A percentile compares a stretch with the other conserved stretches of the same genome.
These are phyloP conservation scores for Heliconius charithonia DNA, from an alignment of 2,888 invertebrate species.

Conservation along the genomic window DNA sequence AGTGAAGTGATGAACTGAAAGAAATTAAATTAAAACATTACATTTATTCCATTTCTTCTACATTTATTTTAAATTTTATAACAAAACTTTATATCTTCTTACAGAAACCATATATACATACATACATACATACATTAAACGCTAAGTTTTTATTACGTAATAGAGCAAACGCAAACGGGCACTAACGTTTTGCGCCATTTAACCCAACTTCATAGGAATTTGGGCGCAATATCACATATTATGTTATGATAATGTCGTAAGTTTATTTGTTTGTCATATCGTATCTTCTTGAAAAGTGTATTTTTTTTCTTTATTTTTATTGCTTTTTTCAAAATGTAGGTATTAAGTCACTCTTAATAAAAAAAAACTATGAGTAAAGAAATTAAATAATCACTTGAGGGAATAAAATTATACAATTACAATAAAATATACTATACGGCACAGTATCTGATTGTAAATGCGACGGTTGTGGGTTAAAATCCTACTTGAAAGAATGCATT, in stretches of 20 bases:
- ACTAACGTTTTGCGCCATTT: slow-evolving; percentile 23
- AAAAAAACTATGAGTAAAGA: too few species aligned
- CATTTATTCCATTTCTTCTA: neutral
- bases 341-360: too few species aligned
- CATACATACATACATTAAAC: neutral
- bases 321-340: neutral
- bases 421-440: too few species aligned
- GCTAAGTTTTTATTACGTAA: slow-evolving; percentile 19
- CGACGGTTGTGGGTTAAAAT: too few species aligned
- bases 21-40: neutral
- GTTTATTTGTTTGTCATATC: slow-evolving; percentile 24
- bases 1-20: neutral
- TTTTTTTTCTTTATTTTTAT: neutral
- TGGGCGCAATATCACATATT: slow-evolving; percentile 14
- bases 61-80: neutral
- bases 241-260: slow-evolving; percentile 22
- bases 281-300: neutral
- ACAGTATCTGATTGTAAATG: too few species aligned
- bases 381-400: too few species aligned
- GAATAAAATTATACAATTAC: too few species aligned
- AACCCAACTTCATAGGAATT: slow-evolving; percentile 22
- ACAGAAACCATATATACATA: neutral
- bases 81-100: neutral
- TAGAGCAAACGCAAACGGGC: slow-evolving; percentile 17
- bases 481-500: too few species aligned